These are phyloP conservation scores for Oceanodroma tethys DNA, from an alignment of 2,113 vertebrate genomes.

Conservation along the genomic window DNA sequence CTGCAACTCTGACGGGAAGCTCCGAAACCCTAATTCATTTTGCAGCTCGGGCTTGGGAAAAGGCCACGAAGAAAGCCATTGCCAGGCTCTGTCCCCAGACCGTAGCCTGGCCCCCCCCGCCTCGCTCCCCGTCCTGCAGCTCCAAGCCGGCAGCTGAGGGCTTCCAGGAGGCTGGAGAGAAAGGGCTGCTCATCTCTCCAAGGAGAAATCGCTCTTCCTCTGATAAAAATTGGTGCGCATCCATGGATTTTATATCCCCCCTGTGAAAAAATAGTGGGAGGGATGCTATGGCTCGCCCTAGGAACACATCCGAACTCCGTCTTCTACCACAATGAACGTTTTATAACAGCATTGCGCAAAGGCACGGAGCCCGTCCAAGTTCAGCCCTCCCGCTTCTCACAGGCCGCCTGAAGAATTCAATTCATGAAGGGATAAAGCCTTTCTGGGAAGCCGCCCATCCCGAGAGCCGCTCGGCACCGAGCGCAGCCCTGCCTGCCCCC, in stretches of 20 bases:
- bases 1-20: accelerated
- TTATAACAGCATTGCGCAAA: constrained; percentile 14
- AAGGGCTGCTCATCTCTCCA: not conserved
- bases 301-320: not conserved
- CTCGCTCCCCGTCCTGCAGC: not conserved
- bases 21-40: not conserved
- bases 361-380: not conserved
- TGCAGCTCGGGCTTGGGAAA: not conserved
- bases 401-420: constrained; percentile 19
- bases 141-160: not conserved
- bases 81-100: not conserved
- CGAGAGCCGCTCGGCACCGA: constrained; percentile 51
- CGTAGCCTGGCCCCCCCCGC: not conserved
- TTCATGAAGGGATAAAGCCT: constrained; percentile 17
- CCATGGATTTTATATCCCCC: not conserved
- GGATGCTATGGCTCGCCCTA: not conserved
- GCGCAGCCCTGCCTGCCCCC: constrained; percentile 54
- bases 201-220: not conserved
- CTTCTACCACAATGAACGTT: constrained; percentile 10
- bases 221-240: not conserved
- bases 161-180: not conserved
- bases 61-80: not conserved
- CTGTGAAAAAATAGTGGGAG: not conserved
- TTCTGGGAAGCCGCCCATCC: constrained; percentile 44
- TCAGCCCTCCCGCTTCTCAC: not conserved